These are phyloP conservation scores for Capreolus pygargus DNA, from an alignment of 2,113 vertebrate genomes.

Conservation along the genomic window DNA sequence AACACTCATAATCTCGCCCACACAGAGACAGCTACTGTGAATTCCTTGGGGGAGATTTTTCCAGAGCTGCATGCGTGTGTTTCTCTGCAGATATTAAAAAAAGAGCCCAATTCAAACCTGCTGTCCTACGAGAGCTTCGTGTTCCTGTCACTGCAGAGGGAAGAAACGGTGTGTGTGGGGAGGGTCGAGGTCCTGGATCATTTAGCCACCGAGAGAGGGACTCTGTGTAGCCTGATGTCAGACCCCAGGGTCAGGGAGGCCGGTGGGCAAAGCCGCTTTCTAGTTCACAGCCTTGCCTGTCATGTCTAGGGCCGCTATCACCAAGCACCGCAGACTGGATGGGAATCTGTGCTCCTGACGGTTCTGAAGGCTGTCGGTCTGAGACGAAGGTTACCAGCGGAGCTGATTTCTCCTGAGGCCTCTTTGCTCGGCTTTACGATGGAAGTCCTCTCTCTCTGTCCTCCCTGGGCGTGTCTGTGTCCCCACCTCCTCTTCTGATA, in stretches of 20 bases:
- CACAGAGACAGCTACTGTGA: slow-evolving; percentile 41
- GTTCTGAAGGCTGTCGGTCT: not conserved
- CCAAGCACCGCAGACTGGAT: fast-evolving
- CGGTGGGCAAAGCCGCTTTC: not conserved
- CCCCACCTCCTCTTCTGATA: not conserved
- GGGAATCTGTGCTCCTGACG: not conserved
- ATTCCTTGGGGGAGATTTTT: slow-evolving; percentile 27
- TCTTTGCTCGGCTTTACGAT: too few relatives aligned
- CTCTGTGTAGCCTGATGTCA: fast-evolving
- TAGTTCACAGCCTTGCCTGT: fast-evolving
- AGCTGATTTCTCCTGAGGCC: not conserved
- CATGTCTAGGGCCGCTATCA: fast-evolving
- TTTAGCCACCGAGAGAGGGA: not conserved
- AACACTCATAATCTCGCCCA: slow-evolving; percentile 61
- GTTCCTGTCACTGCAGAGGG: fast-evolving
- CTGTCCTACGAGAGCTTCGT: fast-evolving
- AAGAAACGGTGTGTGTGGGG: fast-evolving
- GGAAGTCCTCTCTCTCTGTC: not conserved
- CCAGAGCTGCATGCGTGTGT: slow-evolving; percentile 32
- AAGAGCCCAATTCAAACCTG: not conserved
- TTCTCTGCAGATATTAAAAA: not conserved
- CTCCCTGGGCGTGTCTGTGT: not conserved
- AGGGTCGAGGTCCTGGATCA: fast-evolving
- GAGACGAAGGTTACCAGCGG: not conserved
- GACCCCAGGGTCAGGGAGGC: not conserved